Percentiles rank a stretch among this genome's conserved stretches.
These are phyloP conservation scores for Peromyscus maniculatus DNA, from an alignment of 2,113 vertebrate species.

Conservation along the genomic window DNA sequence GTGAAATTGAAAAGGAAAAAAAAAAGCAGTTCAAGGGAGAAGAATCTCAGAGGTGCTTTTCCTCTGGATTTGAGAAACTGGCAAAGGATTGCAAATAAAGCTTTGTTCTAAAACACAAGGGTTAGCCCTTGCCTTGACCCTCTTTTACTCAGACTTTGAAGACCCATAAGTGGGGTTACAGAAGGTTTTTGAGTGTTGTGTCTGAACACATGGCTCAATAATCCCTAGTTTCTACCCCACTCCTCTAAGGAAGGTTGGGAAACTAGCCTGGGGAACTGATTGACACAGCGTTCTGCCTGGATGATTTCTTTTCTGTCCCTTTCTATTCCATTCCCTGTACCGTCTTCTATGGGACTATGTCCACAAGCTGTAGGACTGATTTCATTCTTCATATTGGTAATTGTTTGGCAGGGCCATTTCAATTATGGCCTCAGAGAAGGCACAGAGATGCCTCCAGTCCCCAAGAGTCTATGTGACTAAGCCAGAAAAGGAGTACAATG, in stretches of 20 bases:
- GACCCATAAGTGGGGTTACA: not conserved
- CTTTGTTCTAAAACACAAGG: not conserved
- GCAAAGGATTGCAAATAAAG: constrained; percentile 27
- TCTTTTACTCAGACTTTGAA: not conserved
- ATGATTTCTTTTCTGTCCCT: not conserved
- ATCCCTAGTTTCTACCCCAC: not conserved
- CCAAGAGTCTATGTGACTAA: not conserved
- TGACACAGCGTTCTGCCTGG: not conserved
- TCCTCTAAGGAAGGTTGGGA: not conserved
- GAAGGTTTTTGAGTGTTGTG: not conserved
- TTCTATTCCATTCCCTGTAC: not conserved
- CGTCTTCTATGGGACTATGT: not conserved
- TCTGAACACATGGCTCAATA: not conserved
- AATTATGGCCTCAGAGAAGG: not conserved
- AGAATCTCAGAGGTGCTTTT: constrained; percentile 29
- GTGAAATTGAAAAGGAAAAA: not conserved
- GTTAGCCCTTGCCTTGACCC: not conserved
- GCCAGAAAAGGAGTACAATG: not conserved
- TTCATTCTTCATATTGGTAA: not conserved
- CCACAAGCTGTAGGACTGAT: not conserved
- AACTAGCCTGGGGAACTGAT: not conserved
- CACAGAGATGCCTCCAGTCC: not conserved
- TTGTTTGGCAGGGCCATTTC: not conserved
- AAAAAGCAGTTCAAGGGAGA: not conserved
- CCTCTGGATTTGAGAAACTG: constrained; percentile 7